Percentiles rank a stretch among this genome's conserved stretches.
These are phyloP conservation scores for Machimus rusticus DNA, from an alignment of 2,888 invertebrate species.

Conservation along the genomic window DNA sequence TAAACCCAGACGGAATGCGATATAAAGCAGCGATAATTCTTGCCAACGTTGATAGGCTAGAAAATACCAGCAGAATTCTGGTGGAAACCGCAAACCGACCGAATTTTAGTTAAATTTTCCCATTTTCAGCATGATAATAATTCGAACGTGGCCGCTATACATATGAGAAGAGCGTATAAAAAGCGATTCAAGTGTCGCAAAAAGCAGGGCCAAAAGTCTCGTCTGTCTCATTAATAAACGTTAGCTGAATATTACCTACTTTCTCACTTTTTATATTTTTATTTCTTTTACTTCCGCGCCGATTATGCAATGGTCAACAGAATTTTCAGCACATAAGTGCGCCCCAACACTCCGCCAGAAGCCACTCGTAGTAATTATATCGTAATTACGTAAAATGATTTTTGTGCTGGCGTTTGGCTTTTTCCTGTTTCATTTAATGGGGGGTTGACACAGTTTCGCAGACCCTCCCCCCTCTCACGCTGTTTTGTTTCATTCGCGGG, in stretches of 20 bases:
- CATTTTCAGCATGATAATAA: not conserved
- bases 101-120: not conserved
- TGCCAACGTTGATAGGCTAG: not conserved
- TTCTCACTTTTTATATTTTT: not conserved
- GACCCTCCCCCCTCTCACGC: not conserved
- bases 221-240: not conserved
- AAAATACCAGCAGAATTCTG: not conserved
- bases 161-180: not conserved
- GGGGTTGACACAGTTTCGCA: not conserved
- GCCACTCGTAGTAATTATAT: not conserved
- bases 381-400: not conserved
- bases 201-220: not conserved
- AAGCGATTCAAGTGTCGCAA: not conserved
- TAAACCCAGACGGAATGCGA: not conserved
- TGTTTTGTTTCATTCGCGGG: not conserved
- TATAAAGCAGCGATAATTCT: not conserved
- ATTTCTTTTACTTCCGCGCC: not conserved
- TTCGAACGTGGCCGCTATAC: not conserved
- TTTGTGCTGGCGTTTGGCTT: not conserved
- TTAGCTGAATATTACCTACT: not conserved
- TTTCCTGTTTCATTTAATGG: not conserved
- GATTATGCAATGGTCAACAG: not conserved
- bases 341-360: not conserved
- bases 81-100: not conserved
- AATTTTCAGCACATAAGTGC: not conserved